Base-by-base conservation (phyloP, 2,888 invertebrate genomes). In the Eristalinus aeneus region DNA sequence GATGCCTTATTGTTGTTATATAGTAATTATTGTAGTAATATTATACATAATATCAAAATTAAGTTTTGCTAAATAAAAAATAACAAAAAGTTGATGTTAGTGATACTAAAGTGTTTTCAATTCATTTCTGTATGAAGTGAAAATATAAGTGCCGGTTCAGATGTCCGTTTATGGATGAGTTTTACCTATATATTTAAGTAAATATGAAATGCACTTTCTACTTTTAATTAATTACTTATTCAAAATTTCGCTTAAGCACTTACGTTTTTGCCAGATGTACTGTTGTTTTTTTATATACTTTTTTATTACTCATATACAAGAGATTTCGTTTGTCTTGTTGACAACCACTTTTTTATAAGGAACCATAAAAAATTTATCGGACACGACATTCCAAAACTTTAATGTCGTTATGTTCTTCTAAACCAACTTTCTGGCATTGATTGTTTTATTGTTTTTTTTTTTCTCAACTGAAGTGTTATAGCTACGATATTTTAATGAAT, bases 1-100 rank as follows among this genome's bases (percentile, higher is more conserved):
- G 65, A 80, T 20, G 67, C 20, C 54, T 69, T 69, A 73, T 60
- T 74, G 61, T 73, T 72, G 65, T 68, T 75, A 73, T 60, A 72
- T 71, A 56, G 75, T 61, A 11, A 36, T 58, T 65, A 27, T 61
- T 71, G 36, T 46, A 31, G 61, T 58, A 67, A 53, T 36, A 63
- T 20, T 32, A 68, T 63, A 76, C 34, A n/a, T n/a, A n/a, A n/a
- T n/a, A n/a, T n/a, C n/a, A n/a, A n/a, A n/a, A n/a, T n/a, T n/a
- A n/a, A n/a, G n/a, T n/a, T 32, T 61, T 68, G 63, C 36, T 34
- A 22, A 34, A 53, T 10, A 74, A n/a, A 5, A 46, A 46, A 6
- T 4, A 46, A 46, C 39, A 16, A 46, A 46, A 46, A n/a, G n/a
- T 46, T n/a, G n/a, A 46, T n/a, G n/a, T 46, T 9, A 34, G 3